Evolutionary conservation across 2,888 invertebrate genomes (phyloP), one percentile per base, ranked within the genome.

Genomic region (Pandemis heparana): DNA sequence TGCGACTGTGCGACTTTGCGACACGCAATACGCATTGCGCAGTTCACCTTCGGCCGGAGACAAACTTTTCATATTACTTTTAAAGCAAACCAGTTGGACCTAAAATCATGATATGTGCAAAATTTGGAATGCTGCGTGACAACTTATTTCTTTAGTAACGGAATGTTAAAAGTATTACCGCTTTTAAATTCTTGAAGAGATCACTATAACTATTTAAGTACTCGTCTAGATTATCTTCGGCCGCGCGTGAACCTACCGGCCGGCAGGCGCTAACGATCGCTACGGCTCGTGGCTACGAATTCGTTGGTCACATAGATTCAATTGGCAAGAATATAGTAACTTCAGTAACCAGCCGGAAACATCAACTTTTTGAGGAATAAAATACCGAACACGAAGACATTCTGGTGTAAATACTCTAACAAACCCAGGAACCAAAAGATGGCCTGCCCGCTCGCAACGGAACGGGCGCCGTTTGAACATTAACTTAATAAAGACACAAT

Each of bases 401-500:
- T 66, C 63, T 39, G 56, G 53, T 68, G 65, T 70, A 64, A 65
- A 69, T 65, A 65, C 53, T 59, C 14, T 61, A 69, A 51, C 48
- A 32, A 73, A 60, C 69, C 23, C 41, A 74, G 69, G 70, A 65
- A 70, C 74, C 60, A 64, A 65, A 53, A 23, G 61, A 70, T 61
- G 70, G 74, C 69, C 18, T 41, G 59, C 64, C 41, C 69, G 65
- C 48, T 38, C 69, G 43, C 14, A 41, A 63, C 48, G 67, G 53
- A 39, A 9, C 66, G 64, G 64, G 38, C 71, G 68, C 48, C 48
- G 48, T 51, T 71, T 67, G 56, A 72, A 72, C 68, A 74, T 70
- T 65, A 74, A 74, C 73, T 56, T 73, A 74, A 70, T 60, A 69
- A 74, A 74, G 74, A 74, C 74, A 74, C 74, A 74, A 74, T 53